A percentile compares a stretch with the other conserved stretches of the same genome.
Evolutionary conservation across 2,113 vertebrate genomes (phyloP).

Genomic region (Neogale vison): DNA sequence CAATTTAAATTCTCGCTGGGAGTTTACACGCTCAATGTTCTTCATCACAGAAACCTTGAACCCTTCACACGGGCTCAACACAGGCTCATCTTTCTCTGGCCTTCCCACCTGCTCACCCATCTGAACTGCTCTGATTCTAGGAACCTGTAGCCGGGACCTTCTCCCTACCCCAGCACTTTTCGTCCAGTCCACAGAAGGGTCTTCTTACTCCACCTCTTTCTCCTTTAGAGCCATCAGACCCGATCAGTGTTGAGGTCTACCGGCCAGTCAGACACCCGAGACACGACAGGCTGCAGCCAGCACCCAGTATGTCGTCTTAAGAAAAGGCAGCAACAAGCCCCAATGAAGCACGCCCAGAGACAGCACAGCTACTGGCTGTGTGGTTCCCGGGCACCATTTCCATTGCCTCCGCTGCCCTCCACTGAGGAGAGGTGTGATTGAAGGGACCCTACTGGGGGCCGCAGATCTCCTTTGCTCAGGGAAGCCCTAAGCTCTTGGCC

Average conservation of each 20-base stretch:
- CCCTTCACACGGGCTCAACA: neutral
- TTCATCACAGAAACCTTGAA: neutral
- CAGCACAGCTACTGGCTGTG: rapidly evolving
- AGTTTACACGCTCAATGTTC: neutral
- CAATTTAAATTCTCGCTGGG: neutral
- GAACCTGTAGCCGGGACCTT: neutral
- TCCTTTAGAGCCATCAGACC: neutral
- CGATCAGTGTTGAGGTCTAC: neutral
- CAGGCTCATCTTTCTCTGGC: neutral
- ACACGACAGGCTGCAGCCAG: rapidly evolving
- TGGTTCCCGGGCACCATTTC: neutral
- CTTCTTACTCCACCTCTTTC: neutral
- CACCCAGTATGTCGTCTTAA: neutral
- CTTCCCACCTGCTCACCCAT: neutral
- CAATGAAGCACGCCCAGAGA: rapidly evolving
- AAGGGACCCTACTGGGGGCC: too few relatives aligned
- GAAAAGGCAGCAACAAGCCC: neutral
- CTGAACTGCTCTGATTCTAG: neutral
- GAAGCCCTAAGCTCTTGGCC: neutral
- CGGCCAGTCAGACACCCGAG: neutral
- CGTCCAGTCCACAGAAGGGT: neutral
- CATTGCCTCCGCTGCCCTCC: too few relatives aligned
- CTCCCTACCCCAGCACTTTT: neutral
- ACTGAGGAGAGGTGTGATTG: neutral
- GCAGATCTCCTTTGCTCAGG: neutral